Base-by-base conservation (phyloP, 2,888 invertebrate genomes). In the Cartodere bifasciata region DNA sequence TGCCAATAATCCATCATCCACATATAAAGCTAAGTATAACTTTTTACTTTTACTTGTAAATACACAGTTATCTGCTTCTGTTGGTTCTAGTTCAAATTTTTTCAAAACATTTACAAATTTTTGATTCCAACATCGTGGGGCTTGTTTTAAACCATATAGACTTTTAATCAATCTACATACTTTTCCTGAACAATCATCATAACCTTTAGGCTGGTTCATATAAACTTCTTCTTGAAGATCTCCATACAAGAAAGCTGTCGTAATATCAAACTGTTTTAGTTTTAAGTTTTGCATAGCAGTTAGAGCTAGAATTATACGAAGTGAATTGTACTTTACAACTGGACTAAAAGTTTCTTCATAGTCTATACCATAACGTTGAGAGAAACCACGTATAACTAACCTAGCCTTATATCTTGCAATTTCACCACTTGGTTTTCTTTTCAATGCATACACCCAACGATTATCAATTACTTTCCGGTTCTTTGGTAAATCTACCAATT, bases 371-470 rank as follows among this genome's bases (percentile, higher is more conserved):
- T 23, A 22, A 14, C 29, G 27, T 29, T 43, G 38, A 34, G 40
- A 27, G 27, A 34, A 41, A 3, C 41, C 41, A 32, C 37, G 29
- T 13, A 35, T 33, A 11, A 38, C 44, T 10, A 45, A 10, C 29
- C 40, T 32, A 12, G 42, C 43, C 28, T 42, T 42, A 23, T 35
- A 39, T 34, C 31, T 33, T 6, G 36, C 39, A 30, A 39, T 35
- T 27, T 45, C 42, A 24, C n/a, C n/a, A n/a, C n/a, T n/a, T n/a
- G n/a, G n/a, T n/a, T n/a, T n/a, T n/a, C n/a, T n/a, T n/a, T n/a
- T n/a, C n/a, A n/a, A n/a, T n/a, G n/a, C n/a, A n/a, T n/a, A n/a
- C n/a, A n/a, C n/a, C n/a, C n/a, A n/a, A n/a, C n/a, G n/a, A n/a
- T n/a, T n/a, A n/a, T n/a, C n/a, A n/a, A n/a, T n/a, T n/a, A n/a